Evolutionary conservation across 1,140 invertebrate species (phyloP).

Genomic region (Leptopilina clavipes): DNA sequence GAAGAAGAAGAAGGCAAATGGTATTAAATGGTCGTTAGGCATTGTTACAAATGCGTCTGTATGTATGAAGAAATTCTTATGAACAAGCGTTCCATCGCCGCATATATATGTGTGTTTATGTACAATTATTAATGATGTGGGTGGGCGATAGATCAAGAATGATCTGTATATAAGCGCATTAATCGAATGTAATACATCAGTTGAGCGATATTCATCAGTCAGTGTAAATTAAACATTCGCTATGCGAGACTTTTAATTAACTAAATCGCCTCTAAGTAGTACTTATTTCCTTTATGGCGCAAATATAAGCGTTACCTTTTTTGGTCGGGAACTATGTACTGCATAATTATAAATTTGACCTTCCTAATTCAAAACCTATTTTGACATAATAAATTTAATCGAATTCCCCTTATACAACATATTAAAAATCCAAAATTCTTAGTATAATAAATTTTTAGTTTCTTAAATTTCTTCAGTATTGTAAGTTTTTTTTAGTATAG

Average conservation of each 20-base stretch:
- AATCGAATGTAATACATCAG: constrained; percentile 46
- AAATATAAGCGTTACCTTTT: no score
- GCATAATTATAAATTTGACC: no score
- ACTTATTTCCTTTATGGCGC: not conserved
- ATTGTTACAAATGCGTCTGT: constrained; percentile 5
- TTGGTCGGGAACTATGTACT: not conserved
- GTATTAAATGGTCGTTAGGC: constrained; percentile 7
- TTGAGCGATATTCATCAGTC: constrained; percentile 35
- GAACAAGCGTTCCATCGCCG: not conserved
- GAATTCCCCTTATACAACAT: no score
- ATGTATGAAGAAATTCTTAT: not conserved
- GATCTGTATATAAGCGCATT: constrained; percentile 22
- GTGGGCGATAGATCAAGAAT: constrained; percentile 17
- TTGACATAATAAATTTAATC: no score
- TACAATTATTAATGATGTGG: not conserved
- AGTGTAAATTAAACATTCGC: constrained; percentile 27
- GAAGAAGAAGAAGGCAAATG: not conserved
- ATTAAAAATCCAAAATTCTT: no score
- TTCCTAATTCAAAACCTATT: no score
- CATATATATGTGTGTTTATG: not conserved
- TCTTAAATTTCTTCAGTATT: no score
- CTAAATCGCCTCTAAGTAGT: not conserved
- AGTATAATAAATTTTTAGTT: no score
- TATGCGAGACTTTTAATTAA: constrained; percentile 19
- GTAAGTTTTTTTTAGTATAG: no score